A percentile compares a stretch with the other conserved stretches of the same genome.
phyloP scores from a whole-genome alignment of 2,797 vertebrate species.

The Myotis planiceps region DNA sequence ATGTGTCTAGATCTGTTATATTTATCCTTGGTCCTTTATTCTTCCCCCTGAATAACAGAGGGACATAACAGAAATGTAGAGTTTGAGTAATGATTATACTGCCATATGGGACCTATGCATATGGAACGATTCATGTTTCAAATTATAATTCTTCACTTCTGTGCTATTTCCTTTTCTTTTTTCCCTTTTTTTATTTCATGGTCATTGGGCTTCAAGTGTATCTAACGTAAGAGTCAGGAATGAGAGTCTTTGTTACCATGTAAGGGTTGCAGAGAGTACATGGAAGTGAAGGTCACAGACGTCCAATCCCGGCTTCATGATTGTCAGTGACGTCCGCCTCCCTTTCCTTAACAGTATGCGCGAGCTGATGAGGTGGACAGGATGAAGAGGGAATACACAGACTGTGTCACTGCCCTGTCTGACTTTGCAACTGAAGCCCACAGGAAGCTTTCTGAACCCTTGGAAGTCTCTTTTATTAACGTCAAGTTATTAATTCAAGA shows the following conservation, averaged over 20 bases:
- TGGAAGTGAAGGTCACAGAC: neutral
- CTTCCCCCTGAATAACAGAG: neutral
- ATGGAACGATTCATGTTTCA: neutral
- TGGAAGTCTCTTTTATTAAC: slow-evolving; percentile 95
- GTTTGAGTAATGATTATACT: neutral
- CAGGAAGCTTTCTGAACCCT: slow-evolving; percentile 90
- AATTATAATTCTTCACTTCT: neutral
- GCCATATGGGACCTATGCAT: neutral
- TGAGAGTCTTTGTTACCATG: neutral
- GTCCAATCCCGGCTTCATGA: neutral
- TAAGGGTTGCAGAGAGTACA: neutral
- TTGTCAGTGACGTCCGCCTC: neutral
- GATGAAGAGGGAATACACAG: slow-evolving; percentile 93
- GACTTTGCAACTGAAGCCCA: slow-evolving; percentile 92
- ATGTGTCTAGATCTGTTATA: neutral
- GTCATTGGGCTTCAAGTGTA: slow-evolving; percentile 33
- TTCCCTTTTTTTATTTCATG: neutral
- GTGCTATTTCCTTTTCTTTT: neutral
- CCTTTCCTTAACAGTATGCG: slow-evolving; percentile 90
- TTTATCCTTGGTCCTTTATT: neutral
- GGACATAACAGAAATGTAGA: neutral
- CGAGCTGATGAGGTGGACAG: slow-evolving; percentile 96
- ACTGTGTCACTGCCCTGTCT: slow-evolving; percentile 91
- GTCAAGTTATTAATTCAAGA: slow-evolving; percentile 95
- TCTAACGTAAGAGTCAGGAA: slow-evolving; percentile 33